Evolutionary conservation across 2,888 invertebrate genomes (phyloP), one percentile per base, ranked within the genome.

Genomic region (Matsumyia berberina): DNA sequence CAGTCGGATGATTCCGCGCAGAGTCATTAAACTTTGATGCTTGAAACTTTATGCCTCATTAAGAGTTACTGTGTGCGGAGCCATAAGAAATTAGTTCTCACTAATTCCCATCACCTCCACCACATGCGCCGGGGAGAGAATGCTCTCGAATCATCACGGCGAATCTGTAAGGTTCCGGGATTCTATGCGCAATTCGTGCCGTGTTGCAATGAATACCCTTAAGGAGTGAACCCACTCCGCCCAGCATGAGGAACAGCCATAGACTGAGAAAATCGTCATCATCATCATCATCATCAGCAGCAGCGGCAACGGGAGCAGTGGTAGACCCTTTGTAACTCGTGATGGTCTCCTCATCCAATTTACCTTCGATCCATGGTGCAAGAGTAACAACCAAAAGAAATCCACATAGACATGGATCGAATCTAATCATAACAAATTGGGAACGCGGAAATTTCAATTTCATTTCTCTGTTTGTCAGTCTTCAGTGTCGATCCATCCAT

Each of bases 371-470:
- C 66, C 57, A 9, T 29, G 76, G 57, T 76, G 19, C 60, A 17
- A 39, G 49, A 72, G 17, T 24, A 55, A 55, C 55, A 69, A 69
- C 33, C 35, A 7, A 64, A 69, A 49, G 24, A 33, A 78, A 51
- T 46, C 46, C 31, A 44, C 60, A 70, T 15, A 83, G 53, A 77
- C 72, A 57, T 62, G 53, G 62, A 66, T 73, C 62, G 78, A 74
- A 79, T 73, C 62, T 78, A 83, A 83, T 83, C 79, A 83, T 79
- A 79, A 83, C 73, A 79, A 79, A 79, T 79, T 83, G 83, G 79
- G 83, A 79, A 83, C 83, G 83, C 73, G 79, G 83, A 83, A 83
- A 83, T 83, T 83, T 83, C 72, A 78, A 83, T 83, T 83, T 78
- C 83, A 83, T 73, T 83, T 74, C 74, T 69, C 62, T 79, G 69